Conservation (phyloP, 2,797 vertebrate genomes). For the Sebastiscus albofasciatus region DNA sequence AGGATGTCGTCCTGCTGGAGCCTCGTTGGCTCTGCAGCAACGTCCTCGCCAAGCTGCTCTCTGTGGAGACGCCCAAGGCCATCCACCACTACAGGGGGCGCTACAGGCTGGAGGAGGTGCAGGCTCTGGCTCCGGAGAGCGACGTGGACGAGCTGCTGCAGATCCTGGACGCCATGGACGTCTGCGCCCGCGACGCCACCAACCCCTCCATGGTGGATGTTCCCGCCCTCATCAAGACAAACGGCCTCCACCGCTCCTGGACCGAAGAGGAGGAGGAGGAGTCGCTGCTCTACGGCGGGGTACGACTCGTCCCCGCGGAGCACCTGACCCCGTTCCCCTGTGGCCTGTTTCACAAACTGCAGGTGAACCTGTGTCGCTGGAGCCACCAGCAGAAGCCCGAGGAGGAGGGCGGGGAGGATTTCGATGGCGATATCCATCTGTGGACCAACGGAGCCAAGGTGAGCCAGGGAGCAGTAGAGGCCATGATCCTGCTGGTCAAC, state of each 20-base stretch:
- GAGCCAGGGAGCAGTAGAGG: conserved; percentile 88
- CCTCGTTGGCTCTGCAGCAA: conserved; percentile 95
- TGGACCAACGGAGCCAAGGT: conserved; percentile 95
- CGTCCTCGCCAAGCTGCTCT: conserved; percentile 92
- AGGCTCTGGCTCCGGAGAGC: conserved; percentile 91
- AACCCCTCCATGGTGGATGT: conserved; percentile 96
- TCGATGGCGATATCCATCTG: conserved; percentile 87
- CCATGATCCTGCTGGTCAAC: conserved; percentile 95
- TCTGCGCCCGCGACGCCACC: conserved; percentile 92
- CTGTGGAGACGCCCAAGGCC: conserved; percentile 94
- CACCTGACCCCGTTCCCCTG: conserved; percentile 95
- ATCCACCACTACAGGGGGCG: conserved; percentile 98
- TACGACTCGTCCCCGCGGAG: conserved; percentile 94
- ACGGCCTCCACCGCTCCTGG: conserved; percentile 94
- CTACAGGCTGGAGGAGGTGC: conserved; percentile 95
- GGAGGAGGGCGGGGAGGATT: conserved; percentile 79
- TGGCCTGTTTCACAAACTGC: conserved; percentile 97
- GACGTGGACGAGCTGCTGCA: conserved; percentile 96
- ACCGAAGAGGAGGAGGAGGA: conserved; percentile 91
- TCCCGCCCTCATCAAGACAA: conserved; percentile 95
- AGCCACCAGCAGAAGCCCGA: conserved; percentile 93
- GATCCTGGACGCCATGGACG: conserved; percentile 97
- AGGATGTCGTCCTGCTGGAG: conserved; percentile 96
- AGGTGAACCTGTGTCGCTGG: conserved; percentile 97
- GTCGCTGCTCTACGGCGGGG: conserved; percentile 90